These are phyloP conservation scores for Steatocranus sp. DNA, from an alignment of 2,797 vertebrate genomes.

Conservation along the genomic window DNA sequence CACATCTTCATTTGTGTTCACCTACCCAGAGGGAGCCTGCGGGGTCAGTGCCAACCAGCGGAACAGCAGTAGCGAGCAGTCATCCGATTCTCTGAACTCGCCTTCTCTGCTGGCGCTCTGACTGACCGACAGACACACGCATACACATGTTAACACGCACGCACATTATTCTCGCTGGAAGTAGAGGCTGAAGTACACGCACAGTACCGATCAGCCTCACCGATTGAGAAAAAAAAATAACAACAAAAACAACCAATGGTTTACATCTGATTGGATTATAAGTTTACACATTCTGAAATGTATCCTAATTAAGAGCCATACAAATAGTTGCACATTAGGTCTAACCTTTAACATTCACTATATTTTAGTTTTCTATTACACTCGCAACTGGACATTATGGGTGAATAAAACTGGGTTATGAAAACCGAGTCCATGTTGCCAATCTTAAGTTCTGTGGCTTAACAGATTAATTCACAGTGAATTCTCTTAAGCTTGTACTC, in stretches of 20 bases:
- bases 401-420: not conserved
- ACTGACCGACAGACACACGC: conserved; percentile 69
- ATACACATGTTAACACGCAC: conserved; percentile 37
- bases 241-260: conserved; percentile 13
- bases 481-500: conserved; percentile 23
- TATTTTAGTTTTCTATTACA: conserved; percentile 7
- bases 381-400: conserved; percentile 8
- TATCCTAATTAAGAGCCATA: conserved; percentile 51
- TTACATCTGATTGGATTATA: conserved; percentile 33
- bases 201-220: conserved; percentile 29
- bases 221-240: not conserved
- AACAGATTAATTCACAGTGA: conserved; percentile 25
- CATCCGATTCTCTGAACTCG: conserved; percentile 96
- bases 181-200: conserved; percentile 37
- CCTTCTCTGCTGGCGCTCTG: conserved; percentile 96
- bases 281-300: conserved; percentile 31
- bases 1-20: conserved; percentile 99
- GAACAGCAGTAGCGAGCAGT: conserved; percentile 97
- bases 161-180: conserved; percentile 38
- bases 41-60: conserved; percentile 91
- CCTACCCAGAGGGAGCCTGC: conserved; percentile 98
- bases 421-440: conserved; percentile 8
- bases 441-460: conserved; percentile 14
- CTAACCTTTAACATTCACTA: not conserved
- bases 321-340: conserved; percentile 32